phyloP scores from a whole-genome alignment of 1,140 invertebrate species.

The Heliconius hermathena region DNA sequence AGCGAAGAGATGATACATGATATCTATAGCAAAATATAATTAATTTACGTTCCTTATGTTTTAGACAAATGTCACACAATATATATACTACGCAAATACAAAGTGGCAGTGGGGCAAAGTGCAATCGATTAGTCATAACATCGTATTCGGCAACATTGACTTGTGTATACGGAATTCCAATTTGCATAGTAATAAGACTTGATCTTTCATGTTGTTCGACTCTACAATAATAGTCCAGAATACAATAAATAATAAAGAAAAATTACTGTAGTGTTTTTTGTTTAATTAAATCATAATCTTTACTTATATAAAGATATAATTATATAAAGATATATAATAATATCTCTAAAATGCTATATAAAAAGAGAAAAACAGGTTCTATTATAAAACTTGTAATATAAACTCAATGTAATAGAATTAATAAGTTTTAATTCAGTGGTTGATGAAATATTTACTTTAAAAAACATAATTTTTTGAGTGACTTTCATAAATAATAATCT shows the following conservation, averaged over 20 bases:
- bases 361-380: too few relatives aligned
- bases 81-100: not conserved
- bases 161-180: slow-evolving; percentile 3
- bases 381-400: not conserved
- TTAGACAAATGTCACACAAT: not conserved
- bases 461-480: not conserved
- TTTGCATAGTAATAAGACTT: slow-evolving; percentile 3
- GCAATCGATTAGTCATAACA: not conserved
- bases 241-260: too few relatives aligned
- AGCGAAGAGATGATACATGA: too few relatives aligned
- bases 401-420: not conserved
- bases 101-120: not conserved
- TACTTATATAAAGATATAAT: too few relatives aligned
- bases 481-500: not conserved
- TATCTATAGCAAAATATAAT: too few relatives aligned
- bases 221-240: not conserved
- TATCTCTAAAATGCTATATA: too few relatives aligned
- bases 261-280: too few relatives aligned
- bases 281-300: too few relatives aligned
- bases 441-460: not conserved
- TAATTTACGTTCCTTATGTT: too few relatives aligned
- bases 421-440: not conserved
- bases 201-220: not conserved
- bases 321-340: too few relatives aligned
- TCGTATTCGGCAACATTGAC: not conserved